Base-by-base conservation (phyloP, 1,140 invertebrate species). In the Caenorhabditis brenneri region DNA sequence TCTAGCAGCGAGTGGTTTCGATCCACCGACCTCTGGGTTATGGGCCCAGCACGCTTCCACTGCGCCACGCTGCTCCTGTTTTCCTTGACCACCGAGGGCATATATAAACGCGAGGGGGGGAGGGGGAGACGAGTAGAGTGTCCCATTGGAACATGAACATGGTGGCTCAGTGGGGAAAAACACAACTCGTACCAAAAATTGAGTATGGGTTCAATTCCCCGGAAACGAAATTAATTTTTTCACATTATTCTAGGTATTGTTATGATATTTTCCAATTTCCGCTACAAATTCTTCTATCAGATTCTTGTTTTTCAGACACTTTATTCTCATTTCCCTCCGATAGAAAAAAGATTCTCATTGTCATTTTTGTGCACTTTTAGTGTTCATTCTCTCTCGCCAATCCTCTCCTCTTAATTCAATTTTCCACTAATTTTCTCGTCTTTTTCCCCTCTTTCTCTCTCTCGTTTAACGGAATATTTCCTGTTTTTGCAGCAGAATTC, bases 41-140 rank as follows among this genome's bases (percentile, higher is more conserved):
- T 95, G 95, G 94, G 95, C 95, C 95, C 95, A 96, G 95, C 95
- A 95, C 95, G 95, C 94, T 96, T 95, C 95, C 95, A 94, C 95
- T 95, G 95, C 95, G 95, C 95, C 95, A 96, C 95, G 95, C 95
- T 96, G 95, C 94, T 95, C 24, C 29, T 0, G 19, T 65, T 36
- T 36, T 36, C 5, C 22, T 4, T 15, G 6, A 10, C 7, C 27
- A 16, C 9, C 16, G 58, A 36, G 15, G 31, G 58, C 3, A 5
- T 27, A 27, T 6, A 65, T 36, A 0, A 1, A 65, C 19, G 7
- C 31, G 1, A 36, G 29, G 9, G 10, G 53, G n/a, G 27, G 10
- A 22, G 24, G 12, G n/a, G 5, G 7, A 58, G n/a, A 58, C 12
- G n/a, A n/a, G n/a, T n/a, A 55, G 22, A 39, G 24, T 51, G 19